Base-by-base conservation (phyloP, 2,113 vertebrate species). In the Aviceda subcristata region DNA sequence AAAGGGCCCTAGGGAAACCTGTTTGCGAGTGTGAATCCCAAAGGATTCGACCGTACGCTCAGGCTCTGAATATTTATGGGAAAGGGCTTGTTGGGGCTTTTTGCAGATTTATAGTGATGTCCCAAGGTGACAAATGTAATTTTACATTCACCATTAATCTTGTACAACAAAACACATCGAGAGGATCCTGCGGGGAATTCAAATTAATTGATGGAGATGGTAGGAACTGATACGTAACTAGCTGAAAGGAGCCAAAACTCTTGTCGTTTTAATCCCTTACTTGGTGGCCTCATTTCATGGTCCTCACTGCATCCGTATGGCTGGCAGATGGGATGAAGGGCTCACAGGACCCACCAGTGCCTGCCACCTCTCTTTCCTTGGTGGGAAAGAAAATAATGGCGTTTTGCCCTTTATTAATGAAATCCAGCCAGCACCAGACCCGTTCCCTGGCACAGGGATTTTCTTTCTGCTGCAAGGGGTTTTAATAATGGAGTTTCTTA, bases 121-220 rank as follows among this genome's bases (percentile, higher is more conserved):
- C 73, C 87, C 88, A 67, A 66, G 92, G 83, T 92, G 89, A 94
- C 91, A 90, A 92, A 86, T 30, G 63, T 64, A 7, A 60, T 96
- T 95, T 85, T 57, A 26, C 64, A 39, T 62, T 88, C 80, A 11
- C 60, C 88, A 48, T 96, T 90, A 34, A 90, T 88, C 86, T 86
- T 34, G 36, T 20, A 64, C 66, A 84, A 81, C 62, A 55, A 60
- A 86, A 92, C 10, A 8, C 67, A 14, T 1, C 19, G 81, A n/a
- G 64, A 34, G n/a, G 29, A 46, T 6, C 3, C 79, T 34, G 57
- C 11, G 13, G 75, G 85, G 75, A 71, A 46, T 74, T 83, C 53
- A 10, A 10, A 17, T 67, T 77, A 78, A 82, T 64, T 62, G 45
- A 53, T 19, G 30, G 55, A 18, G 72, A 73, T 7, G 7, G 68